A percentile compares a stretch with the other conserved stretches of the same genome.
Conservation (phyloP, 2,797 vertebrate species). For the Limnodromus scolopaceus region DNA sequence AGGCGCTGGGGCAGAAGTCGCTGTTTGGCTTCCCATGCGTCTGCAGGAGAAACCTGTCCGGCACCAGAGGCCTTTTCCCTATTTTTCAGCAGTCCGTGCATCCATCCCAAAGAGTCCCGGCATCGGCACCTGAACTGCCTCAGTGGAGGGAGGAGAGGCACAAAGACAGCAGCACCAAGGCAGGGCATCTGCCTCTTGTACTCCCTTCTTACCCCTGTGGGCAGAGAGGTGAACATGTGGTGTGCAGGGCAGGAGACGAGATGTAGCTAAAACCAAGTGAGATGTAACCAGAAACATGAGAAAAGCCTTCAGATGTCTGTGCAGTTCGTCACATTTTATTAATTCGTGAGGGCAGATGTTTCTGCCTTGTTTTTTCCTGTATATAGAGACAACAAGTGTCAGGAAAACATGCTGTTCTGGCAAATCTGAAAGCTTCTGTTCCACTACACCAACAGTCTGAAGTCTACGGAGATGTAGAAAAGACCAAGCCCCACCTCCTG, state of each 20-base stretch:
- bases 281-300: neutral
- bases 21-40: neutral
- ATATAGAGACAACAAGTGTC: neutral
- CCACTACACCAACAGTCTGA: neutral
- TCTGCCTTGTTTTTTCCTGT: neutral
- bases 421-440: neutral
- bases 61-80: neutral
- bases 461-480: neutral
- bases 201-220: neutral
- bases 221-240: rapidly evolving
- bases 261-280: neutral
- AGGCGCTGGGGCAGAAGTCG: neutral
- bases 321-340: neutral
- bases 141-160: neutral
- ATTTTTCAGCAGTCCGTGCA: neutral
- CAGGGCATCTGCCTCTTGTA: rapidly evolving
- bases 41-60: neutral
- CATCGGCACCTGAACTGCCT: neutral
- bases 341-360: neutral
- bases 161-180: neutral
- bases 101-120: neutral
- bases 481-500: neutral
- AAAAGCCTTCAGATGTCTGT: neutral
- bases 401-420: neutral
- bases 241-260: neutral